These are phyloP conservation scores for Eledona agricola DNA, from an alignment of 2,888 invertebrate species.

Conservation along the genomic window DNA sequence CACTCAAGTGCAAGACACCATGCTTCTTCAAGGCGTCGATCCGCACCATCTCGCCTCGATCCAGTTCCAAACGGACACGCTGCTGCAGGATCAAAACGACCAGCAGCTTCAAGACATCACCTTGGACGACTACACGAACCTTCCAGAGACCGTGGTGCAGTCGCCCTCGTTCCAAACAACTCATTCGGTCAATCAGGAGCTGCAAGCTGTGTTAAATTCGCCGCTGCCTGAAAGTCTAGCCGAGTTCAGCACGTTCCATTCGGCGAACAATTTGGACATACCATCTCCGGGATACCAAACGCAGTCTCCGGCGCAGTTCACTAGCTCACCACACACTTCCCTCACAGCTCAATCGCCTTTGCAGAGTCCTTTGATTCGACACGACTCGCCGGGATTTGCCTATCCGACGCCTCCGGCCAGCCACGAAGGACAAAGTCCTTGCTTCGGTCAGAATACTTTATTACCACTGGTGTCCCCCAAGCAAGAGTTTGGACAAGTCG, in stretches of 20 bases:
- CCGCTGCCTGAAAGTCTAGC: conserved; percentile 82
- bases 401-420: conserved; percentile 91
- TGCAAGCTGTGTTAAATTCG: conserved; percentile 80
- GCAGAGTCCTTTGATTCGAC: conserved; percentile 70
- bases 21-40: conserved; percentile 73
- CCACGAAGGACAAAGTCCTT: conserved; percentile 80
- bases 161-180: conserved; percentile 63
- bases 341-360: conserved; percentile 69
- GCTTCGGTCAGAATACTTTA: conserved; percentile 59
- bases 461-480: conserved; percentile 62
- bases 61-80: conserved; percentile 61
- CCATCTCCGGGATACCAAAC: conserved; percentile 62
- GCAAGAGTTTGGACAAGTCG: conserved; percentile 58
- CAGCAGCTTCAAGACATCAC: conserved; percentile 73
- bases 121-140: conserved; percentile 70
- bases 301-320: conserved; percentile 60
- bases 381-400: conserved; percentile 78
- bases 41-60: conserved; percentile 67
- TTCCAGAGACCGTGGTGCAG: conserved; percentile 65
- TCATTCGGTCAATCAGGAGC: conserved; percentile 73
- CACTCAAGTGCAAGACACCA: conserved; percentile 69
- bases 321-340: conserved; percentile 60
- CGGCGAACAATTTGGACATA: conserved; percentile 59
- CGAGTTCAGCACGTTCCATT: conserved; percentile 83
- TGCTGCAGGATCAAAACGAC: conserved; percentile 71